Conservation (phyloP, 2,797 vertebrate species). For the Neoniphon sammara region DNA sequence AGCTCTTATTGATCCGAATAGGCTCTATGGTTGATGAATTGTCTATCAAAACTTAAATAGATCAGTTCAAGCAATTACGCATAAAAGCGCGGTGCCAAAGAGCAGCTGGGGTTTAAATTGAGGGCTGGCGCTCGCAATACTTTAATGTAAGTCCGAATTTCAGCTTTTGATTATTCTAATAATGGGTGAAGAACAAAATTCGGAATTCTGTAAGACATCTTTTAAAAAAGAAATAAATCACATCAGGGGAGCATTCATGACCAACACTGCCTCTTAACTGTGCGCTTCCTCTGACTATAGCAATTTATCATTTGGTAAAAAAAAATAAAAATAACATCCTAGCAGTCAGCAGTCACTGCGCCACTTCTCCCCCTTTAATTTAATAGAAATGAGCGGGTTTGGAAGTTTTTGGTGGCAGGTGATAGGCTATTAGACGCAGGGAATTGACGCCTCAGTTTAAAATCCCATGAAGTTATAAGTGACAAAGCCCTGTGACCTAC, state of each 20-base stretch:
- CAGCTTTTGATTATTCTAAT: not conserved
- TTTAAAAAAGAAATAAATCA: too few relatives aligned
- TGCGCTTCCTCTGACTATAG: conserved; percentile 7
- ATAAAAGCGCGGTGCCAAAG: conserved; percentile 19
- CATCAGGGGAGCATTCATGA: too few relatives aligned
- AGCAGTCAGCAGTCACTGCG: not conserved
- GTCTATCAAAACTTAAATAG: conserved; percentile 32
- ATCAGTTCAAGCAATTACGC: conserved; percentile 9
- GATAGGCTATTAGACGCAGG: not conserved
- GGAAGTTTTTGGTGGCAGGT: conserved; percentile 15
- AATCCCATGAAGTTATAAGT: not conserved
- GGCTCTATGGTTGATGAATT: too few relatives aligned
- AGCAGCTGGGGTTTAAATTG: too few relatives aligned
- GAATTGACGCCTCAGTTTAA: not conserved
- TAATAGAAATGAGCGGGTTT: not conserved
- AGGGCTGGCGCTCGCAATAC: too few relatives aligned
- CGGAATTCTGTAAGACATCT: not conserved
- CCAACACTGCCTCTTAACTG: not conserved
- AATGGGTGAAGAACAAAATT: not conserved
- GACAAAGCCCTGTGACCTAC: conserved; percentile 73
- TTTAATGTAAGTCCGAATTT: too few relatives aligned
- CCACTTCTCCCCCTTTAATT: not conserved
- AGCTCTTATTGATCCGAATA: too few relatives aligned
- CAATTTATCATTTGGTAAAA: not conserved
- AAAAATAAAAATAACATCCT: too few relatives aligned